These are phyloP conservation scores for Psilopogon haemacephalus DNA, from an alignment of 2,113 vertebrate genomes.

Conservation along the genomic window DNA sequence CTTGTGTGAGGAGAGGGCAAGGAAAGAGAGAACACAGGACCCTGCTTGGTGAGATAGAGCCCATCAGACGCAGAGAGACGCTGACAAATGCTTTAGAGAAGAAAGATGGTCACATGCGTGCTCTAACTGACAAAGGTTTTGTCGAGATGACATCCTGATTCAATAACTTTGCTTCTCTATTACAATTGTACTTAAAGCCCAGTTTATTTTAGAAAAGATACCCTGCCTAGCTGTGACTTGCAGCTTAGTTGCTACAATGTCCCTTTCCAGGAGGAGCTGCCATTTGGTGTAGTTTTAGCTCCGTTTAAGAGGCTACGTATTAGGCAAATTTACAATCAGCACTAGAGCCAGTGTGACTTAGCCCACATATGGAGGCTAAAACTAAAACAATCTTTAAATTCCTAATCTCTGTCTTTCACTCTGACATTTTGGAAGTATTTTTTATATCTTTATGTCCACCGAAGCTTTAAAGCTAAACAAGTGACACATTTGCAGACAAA, in stretches of 20 bases:
- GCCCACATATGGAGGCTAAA: neutral
- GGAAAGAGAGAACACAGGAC: neutral
- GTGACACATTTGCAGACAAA: constrained; percentile 13
- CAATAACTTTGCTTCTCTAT: neutral
- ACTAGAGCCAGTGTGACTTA: neutral
- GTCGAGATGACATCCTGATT: neutral
- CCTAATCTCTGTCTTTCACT: neutral
- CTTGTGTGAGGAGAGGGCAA: constrained; percentile 2
- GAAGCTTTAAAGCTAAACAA: constrained; percentile 16
- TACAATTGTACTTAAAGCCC: neutral
- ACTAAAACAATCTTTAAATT: neutral
- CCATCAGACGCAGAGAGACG: constrained; percentile 6
- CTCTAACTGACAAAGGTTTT: constrained; percentile 8
- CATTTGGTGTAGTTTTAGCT: neutral
- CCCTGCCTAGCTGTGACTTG: neutral
- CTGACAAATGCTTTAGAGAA: constrained; percentile 8
- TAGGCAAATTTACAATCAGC: neutral
- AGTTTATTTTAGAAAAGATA: constrained; percentile 14
- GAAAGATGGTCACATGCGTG: neutral
- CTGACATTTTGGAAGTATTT: neutral
- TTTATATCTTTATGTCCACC: neutral
- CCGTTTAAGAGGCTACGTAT: neutral
- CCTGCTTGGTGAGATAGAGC: neutral
- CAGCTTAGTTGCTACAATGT: neutral
- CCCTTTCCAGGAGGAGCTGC: neutral